These are phyloP conservation scores for Peromyscus leucopus DNA, from an alignment of 2,113 vertebrate genomes.

Conservation along the genomic window DNA sequence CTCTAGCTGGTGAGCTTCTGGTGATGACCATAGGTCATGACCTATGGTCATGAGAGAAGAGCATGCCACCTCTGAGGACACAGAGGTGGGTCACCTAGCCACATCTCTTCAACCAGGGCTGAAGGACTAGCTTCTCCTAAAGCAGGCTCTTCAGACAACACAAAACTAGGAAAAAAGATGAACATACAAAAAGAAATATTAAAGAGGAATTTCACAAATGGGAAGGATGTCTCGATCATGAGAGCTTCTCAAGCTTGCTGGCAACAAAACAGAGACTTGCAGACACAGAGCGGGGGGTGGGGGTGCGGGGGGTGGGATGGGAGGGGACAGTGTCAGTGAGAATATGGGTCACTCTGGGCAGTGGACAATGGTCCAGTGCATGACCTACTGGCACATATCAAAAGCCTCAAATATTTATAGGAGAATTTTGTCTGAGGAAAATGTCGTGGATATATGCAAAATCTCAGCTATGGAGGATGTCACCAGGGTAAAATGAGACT, in stretches of 20 bases:
- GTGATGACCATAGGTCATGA: background rate
- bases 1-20: background rate
- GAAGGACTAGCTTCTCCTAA: background rate
- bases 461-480: background rate
- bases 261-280: background rate
- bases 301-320: no score
- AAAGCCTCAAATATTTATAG: background rate
- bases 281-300: background rate
- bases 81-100: background rate
- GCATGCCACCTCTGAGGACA: background rate
- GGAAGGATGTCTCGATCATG: background rate
- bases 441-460: background rate
- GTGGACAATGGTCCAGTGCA: background rate
- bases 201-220: background rate
- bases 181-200: background rate
- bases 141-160: background rate
- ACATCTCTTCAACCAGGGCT: rapidly evolving
- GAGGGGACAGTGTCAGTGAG: background rate
- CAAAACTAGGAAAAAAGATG: background rate
- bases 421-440: constrained; percentile 4
- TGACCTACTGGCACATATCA: background rate
- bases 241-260: background rate
- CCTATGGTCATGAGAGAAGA: background rate
- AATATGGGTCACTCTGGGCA: background rate
- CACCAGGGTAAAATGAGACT: background rate